A percentile compares a stretch with the other conserved stretches of the same genome.
These are phyloP conservation scores for Dreissena rostriformis DNA, from an alignment of 1,140 invertebrate genomes.

Conservation along the genomic window DNA sequence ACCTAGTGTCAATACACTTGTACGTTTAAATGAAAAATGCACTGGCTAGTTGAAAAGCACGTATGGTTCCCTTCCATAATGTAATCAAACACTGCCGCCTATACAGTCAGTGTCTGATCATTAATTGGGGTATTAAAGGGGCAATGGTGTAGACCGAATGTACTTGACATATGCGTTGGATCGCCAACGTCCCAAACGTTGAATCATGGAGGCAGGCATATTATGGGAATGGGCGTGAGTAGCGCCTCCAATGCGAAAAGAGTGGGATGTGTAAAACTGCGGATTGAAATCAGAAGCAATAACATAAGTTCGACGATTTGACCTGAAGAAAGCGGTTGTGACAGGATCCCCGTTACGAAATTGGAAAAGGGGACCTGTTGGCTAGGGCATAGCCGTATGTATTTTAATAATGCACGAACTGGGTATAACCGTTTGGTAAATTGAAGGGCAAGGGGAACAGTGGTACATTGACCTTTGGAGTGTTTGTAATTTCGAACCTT, in stretches of 20 bases:
- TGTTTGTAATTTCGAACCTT: slow-evolving; percentile 16
- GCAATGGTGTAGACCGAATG: background rate
- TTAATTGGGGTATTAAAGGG: background rate
- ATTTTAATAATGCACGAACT: background rate
- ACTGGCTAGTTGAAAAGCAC: too few species aligned
- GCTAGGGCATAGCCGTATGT: background rate
- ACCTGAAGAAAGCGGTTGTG: slow-evolving; percentile 4
- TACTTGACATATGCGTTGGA: slow-evolving; percentile 26
- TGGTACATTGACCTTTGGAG: background rate
- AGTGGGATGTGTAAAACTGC: slow-evolving; percentile 14
- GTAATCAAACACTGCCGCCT: too few species aligned
- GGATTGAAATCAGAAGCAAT: background rate
- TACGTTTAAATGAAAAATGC: too few species aligned
- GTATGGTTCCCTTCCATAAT: too few species aligned
- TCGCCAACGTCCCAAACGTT: slow-evolving; percentile 20
- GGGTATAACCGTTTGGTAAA: background rate
- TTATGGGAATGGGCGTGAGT: slow-evolving; percentile 14
- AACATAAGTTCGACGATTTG: slow-evolving; percentile 3
- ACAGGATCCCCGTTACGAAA: background rate
- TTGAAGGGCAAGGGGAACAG: background rate
- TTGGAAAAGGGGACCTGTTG: slow-evolving; percentile 4
- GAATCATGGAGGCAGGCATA: background rate
- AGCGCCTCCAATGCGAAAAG: slow-evolving; percentile 34
- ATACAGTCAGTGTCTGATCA: too few species aligned
- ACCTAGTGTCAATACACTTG: too few species aligned